Evolutionary conservation across 2,888 invertebrate genomes (phyloP).

Genomic region (Perithous albicinctus): DNA sequence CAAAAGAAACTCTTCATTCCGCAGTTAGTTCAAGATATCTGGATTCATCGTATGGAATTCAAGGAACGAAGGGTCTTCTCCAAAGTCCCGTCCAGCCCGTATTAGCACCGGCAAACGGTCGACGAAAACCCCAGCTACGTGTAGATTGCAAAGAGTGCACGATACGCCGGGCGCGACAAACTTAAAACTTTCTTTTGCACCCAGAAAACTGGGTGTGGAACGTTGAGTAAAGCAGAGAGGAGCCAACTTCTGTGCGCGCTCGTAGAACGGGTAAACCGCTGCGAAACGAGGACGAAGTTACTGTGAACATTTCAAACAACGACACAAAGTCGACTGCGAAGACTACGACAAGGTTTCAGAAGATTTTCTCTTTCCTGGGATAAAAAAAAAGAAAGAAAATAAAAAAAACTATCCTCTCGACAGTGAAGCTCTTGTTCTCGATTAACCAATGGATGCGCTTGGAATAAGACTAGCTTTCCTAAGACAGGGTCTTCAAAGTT

Average conservation of each 20-base stretch:
- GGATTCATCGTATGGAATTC: not conserved
- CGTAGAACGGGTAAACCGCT: conserved; percentile 60
- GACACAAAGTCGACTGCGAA: conserved; percentile 49
- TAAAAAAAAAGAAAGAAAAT: too few relatives aligned
- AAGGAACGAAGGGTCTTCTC: not conserved
- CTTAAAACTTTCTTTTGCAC: conserved; percentile 59
- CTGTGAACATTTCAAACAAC: conserved; percentile 58
- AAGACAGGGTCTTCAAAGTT: conserved; percentile 33
- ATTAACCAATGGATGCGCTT: conserved; percentile 66
- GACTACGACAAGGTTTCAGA: conserved; percentile 30
- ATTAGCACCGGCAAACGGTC: conserved; percentile 31
- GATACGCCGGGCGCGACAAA: conserved; percentile 41
- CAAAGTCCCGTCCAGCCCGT: conserved; percentile 21
- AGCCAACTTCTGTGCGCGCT: conserved; percentile 41
- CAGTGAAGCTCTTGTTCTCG: conserved; percentile 49
- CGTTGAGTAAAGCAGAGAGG: conserved; percentile 31
- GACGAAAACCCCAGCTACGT: conserved; percentile 25
- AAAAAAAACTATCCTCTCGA: conserved; percentile 39
- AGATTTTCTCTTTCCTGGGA: conserved; percentile 65
- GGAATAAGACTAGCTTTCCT: conserved; percentile 69
- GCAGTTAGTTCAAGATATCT: conserved; percentile 11
- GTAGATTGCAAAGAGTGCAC: conserved; percentile 29
- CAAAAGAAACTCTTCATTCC: conserved; percentile 9
- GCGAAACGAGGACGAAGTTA: conserved; percentile 56
- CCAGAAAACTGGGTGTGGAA: conserved; percentile 27